phyloP scores from a whole-genome alignment of 1,140 invertebrate genomes.

The Galendromus occidentalis region DNA sequence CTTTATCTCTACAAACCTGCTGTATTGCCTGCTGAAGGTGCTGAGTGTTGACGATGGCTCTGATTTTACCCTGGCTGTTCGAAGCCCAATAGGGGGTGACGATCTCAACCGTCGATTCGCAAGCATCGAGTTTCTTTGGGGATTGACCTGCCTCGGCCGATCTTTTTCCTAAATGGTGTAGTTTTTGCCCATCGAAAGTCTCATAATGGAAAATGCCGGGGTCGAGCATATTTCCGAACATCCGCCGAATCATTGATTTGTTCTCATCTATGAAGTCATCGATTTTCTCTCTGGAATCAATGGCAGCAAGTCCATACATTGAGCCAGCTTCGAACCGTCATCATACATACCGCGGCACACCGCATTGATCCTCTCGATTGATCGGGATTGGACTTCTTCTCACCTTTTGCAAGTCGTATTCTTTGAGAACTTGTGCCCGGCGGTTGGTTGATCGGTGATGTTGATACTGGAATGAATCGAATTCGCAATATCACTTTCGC shows the following conservation, averaged over 20 bases:
- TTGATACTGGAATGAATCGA: background rate
- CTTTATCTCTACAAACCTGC: conserved; percentile 75
- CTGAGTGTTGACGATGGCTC: conserved; percentile 77
- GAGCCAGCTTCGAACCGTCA: background rate
- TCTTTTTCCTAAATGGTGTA: conserved; percentile 17
- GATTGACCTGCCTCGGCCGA: conserved; percentile 1
- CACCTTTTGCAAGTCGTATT: conserved; percentile 14
- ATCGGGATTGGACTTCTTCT: background rate
- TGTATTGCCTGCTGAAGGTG: conserved; percentile 86
- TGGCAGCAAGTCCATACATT: background rate
- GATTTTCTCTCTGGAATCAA: conserved; percentile 53
- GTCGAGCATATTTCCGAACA: conserved; percentile 62
- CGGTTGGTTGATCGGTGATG: background rate
- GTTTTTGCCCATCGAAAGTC: conserved; percentile 17
- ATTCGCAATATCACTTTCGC: too few species aligned
- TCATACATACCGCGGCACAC: conserved; percentile 1
- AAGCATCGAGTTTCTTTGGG: conserved; percentile 51
- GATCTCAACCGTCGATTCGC: conserved; percentile 76
- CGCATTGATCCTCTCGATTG: background rate
- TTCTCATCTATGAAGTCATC: conserved; percentile 79
- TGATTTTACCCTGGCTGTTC: conserved; percentile 67
- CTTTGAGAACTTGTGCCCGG: conserved; percentile 13
- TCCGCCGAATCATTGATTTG: conserved; percentile 69
- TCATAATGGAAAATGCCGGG: conserved; percentile 15
- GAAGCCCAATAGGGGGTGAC: conserved; percentile 81